Conservation (phyloP, 2,888 invertebrate genomes). For the Nesidiocoris tenuis region DNA sequence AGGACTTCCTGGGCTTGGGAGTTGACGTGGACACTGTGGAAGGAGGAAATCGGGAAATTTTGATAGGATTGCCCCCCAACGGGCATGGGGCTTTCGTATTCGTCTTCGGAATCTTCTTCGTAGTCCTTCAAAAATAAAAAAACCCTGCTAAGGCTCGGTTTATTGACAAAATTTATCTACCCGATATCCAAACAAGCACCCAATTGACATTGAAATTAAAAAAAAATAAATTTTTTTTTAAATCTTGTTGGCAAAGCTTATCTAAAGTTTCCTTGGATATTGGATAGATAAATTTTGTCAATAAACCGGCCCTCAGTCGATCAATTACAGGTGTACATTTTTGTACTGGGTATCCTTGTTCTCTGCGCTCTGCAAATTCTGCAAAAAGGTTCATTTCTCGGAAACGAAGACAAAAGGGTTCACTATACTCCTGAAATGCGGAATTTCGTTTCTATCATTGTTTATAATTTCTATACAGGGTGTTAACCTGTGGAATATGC, state of each 20-base stretch:
- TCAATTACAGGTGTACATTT: neutral
- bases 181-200: no score
- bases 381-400: no score
- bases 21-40: neutral
- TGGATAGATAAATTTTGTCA: no score
- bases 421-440: no score
- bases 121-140: slow-evolving; percentile 37
- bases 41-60: neutral
- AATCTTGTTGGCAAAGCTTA: neutral
- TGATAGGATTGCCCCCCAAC: neutral
- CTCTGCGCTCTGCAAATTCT: no score
- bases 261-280: no score
- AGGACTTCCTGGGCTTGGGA: neutral
- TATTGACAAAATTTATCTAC: neutral
- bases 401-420: no score
- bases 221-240: neutral
- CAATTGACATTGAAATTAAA: neutral
- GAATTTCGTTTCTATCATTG: no score
- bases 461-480: no score
- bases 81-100: slow-evolving; percentile 30
- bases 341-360: no score
- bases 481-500: no score
- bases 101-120: slow-evolving; percentile 41
- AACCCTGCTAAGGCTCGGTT: neutral
- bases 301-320: no score